Evolutionary conservation across 2,888 invertebrate species (phyloP).

Genomic region (Eristalis pertinax): DNA sequence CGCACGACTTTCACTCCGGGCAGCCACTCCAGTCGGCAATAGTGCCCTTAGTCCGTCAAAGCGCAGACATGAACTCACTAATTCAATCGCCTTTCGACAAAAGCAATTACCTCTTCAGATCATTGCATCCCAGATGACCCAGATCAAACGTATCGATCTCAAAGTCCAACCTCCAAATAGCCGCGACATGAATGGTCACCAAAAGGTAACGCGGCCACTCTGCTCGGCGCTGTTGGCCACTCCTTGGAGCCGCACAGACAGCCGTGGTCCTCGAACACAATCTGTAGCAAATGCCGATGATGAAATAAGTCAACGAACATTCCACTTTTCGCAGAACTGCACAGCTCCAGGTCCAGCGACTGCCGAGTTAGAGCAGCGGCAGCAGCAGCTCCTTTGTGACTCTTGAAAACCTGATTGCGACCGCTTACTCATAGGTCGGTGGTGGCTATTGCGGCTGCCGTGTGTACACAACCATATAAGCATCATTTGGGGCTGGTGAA

Average conservation of each 20-base stretch:
- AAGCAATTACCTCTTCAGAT: neutral
- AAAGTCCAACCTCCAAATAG: conserved; percentile 2
- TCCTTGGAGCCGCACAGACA: conserved; percentile 35
- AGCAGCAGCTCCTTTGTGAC: neutral
- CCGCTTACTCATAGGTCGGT: conserved; percentile 64
- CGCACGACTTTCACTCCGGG: neutral
- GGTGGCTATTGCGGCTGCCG: neutral
- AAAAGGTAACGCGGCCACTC: neutral
- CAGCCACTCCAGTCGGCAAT: neutral
- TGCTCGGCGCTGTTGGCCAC: conserved; percentile 35
- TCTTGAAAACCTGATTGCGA: conserved; percentile 47
- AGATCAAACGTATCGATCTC: conserved; percentile 30
- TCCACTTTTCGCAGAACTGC: conserved; percentile 67
- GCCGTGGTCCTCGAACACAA: conserved; percentile 24
- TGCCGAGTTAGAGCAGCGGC: neutral
- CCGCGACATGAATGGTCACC: conserved; percentile 25
- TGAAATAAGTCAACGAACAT: conserved; percentile 67
- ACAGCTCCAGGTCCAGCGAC: conserved; percentile 36
- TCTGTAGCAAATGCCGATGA: conserved; percentile 62
- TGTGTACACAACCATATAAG: conserved; percentile 10
- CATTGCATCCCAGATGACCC: conserved; percentile 40
- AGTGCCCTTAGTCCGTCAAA: neutral
- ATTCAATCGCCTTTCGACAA: neutral
- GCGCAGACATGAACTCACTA: neutral
- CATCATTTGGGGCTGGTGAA: conserved; percentile 30